A percentile compares a stretch with the other conserved stretches of the same genome.
Evolutionary conservation across 2,113 vertebrate species (phyloP).

Genomic region (zebrafish (Danio rerio)): GRCz12tu NC_133178.1:59180501-59181000

Average conservation of each 20-base stretch:
- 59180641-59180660: not conserved
- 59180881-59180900: too few species aligned
- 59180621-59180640: not conserved
- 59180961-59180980: too few species aligned
- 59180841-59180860: too few species aligned
- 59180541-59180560: not conserved
- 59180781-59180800: too few species aligned
- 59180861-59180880: too few species aligned
- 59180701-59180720: not conserved
- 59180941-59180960: too few species aligned
- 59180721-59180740: not conserved
- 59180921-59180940: too few species aligned
- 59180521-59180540: slow-evolving; percentile 16
- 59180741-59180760: not conserved
- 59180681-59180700: not conserved
- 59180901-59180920: too few species aligned
- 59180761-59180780: too few species aligned
- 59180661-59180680: not conserved
- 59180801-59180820: too few species aligned
- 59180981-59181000: too few species aligned
- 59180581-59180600: not conserved
- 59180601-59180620: not conserved
- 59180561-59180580: not conserved
- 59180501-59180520: not conserved
- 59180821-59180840: too few species aligned